phyloP scores from a whole-genome alignment of 1,140 invertebrate genomes.

The Palaemon carinicauda region DNA sequence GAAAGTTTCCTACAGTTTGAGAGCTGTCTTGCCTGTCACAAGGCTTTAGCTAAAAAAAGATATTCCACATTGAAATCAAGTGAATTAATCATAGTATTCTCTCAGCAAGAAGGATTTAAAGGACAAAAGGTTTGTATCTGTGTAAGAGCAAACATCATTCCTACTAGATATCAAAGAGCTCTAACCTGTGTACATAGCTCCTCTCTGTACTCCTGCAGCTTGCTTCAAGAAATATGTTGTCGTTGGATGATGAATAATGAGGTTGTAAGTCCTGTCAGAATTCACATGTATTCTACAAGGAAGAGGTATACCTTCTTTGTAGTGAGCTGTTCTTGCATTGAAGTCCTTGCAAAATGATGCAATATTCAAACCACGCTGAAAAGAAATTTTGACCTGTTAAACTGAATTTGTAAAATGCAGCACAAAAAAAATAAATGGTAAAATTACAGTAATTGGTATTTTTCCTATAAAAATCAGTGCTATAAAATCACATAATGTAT shows the following conservation, averaged over 20 bases:
- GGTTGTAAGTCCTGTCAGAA: conserved; percentile 85
- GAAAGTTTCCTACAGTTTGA: too few species aligned
- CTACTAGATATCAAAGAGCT: not conserved
- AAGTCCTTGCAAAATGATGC: conserved; percentile 98
- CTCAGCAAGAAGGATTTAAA: too few species aligned
- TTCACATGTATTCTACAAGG: conserved; percentile 83
- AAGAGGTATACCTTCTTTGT: conserved; percentile 91
- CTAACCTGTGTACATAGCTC: conserved; percentile 74
- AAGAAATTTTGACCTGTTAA: conserved; percentile 4
- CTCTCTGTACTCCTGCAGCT: conserved; percentile 89
- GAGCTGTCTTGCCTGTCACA: too few species aligned
- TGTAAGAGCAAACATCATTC: too few species aligned
- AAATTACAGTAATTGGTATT: too few species aligned
- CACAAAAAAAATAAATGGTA: too few species aligned
- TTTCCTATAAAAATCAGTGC: too few species aligned
- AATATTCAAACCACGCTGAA: conserved; percentile 93
- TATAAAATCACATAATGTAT: too few species aligned
- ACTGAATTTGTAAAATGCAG: not conserved
- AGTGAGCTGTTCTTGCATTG: conserved; percentile 90
- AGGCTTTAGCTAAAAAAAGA: too few species aligned
- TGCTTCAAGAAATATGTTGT: conserved; percentile 88
- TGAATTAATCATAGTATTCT: too few species aligned
- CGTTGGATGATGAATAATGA: conserved; percentile 86
- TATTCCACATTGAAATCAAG: too few species aligned
- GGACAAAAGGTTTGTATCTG: too few species aligned